These are phyloP conservation scores for Steatocranus sp. DNA, from an alignment of 2,797 vertebrate species.

Conservation along the genomic window DNA sequence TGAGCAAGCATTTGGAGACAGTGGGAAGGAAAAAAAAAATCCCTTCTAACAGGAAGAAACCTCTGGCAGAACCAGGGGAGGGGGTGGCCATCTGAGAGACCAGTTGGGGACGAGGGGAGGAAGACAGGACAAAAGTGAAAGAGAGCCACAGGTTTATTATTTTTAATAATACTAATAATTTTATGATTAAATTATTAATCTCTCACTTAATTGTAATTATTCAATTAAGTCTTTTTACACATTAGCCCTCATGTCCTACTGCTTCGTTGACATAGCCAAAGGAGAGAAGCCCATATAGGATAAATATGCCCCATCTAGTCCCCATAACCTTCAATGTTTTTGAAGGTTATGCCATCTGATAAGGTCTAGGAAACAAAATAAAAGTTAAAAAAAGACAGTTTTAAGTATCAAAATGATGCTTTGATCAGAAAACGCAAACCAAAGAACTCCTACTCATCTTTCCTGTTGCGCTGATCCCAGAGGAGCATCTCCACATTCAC, in stretches of 20 bases:
- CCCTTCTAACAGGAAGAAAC: not conserved
- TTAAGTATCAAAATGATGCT: not conserved
- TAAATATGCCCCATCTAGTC: not conserved
- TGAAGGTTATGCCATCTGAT: not conserved
- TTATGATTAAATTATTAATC: not conserved
- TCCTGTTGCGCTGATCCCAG: not conserved
- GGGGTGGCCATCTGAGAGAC: not conserved
- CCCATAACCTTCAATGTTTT: not conserved
- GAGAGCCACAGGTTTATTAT: not conserved
- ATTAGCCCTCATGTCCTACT: not conserved
- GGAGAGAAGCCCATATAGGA: not conserved
- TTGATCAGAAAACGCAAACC: not conserved
- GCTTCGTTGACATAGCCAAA: not conserved
- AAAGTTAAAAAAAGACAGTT: not conserved
- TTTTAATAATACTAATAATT: not conserved
- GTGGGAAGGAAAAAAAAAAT: not conserved
- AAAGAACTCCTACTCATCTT: not conserved
- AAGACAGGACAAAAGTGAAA: not conserved
- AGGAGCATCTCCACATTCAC: not conserved
- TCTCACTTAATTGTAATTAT: not conserved
- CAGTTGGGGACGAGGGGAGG: not conserved
- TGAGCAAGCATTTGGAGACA: not conserved
- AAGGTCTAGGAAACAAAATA: not conserved
- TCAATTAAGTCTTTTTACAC: not conserved
- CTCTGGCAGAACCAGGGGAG: not conserved